A percentile compares a stretch with the other conserved stretches of the same genome.
These are phyloP conservation scores for Pseudotriccus pelzelni DNA, from an alignment of 2,797 vertebrate species.

Conservation along the genomic window DNA sequence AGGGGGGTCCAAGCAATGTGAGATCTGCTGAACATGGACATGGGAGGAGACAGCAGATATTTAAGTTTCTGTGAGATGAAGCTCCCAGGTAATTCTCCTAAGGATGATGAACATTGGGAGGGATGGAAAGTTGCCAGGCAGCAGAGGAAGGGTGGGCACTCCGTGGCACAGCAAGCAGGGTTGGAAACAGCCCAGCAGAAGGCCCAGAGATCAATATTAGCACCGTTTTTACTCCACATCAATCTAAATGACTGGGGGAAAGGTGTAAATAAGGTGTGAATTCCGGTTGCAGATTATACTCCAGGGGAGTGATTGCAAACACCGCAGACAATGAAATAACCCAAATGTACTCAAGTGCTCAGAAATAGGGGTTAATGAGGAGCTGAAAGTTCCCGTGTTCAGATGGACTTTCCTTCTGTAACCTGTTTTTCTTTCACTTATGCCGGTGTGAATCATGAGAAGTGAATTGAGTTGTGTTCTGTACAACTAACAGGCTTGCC, in stretches of 20 bases:
- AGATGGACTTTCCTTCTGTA: neutral
- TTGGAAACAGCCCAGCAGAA: neutral
- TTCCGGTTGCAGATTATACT: neutral
- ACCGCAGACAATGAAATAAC: neutral
- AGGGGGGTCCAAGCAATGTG: neutral
- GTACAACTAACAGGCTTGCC: neutral
- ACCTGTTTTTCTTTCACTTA: neutral
- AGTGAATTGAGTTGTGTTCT: neutral
- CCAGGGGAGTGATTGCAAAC: neutral
- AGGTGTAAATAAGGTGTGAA: neutral
- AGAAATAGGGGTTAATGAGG: neutral
- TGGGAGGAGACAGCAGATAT: neutral
- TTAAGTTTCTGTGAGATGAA: neutral
- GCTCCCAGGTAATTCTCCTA: neutral
- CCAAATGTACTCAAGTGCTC: neutral
- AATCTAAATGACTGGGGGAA: neutral
- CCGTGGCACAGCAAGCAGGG: neutral
- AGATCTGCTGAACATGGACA: neutral
- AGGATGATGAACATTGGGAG: neutral
- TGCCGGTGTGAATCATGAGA: neutral
- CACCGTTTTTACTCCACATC: neutral
- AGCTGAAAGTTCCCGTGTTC: rapidly evolving
- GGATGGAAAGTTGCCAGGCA: neutral
- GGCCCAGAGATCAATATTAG: neutral
- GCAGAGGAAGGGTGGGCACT: neutral